These are phyloP conservation scores for Pogonocichla stellata DNA, from an alignment of 2,113 vertebrate species.

Conservation along the genomic window DNA sequence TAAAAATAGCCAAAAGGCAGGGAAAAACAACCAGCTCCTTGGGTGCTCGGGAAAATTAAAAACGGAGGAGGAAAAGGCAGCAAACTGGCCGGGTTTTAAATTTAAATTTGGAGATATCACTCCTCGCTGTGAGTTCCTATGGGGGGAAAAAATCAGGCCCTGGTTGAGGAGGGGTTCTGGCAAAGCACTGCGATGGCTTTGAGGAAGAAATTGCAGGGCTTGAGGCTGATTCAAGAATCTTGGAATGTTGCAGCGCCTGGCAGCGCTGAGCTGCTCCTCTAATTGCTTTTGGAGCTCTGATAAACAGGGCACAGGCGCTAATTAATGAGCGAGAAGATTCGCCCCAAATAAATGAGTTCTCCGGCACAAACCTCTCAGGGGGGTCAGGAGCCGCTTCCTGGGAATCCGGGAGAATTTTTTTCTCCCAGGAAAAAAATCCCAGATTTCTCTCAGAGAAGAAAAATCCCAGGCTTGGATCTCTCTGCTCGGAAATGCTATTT, in stretches of 20 bases:
- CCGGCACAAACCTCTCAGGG: neutral
- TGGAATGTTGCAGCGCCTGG: neutral
- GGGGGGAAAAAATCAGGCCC: no score
- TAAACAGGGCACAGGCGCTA: neutral
- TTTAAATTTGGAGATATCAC: accelerated
- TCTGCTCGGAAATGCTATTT: neutral
- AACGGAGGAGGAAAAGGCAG: accelerated
- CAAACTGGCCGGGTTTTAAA: accelerated
- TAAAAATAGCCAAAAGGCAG: neutral
- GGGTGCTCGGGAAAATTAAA: accelerated
- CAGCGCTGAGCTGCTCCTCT: neutral
- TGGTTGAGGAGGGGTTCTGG: neutral
- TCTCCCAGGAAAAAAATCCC: neutral
- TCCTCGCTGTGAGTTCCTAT: accelerated
- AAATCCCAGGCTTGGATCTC: neutral
- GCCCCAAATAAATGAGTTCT: accelerated
- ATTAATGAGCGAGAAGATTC: neutral
- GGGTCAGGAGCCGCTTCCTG: neutral
- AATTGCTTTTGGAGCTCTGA: neutral
- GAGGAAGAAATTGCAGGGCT: neutral
- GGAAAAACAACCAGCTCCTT: neutral
- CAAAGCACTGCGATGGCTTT: neutral
- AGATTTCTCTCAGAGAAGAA: neutral
- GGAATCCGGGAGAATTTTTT: neutral
- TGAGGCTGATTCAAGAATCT: neutral